These are phyloP conservation scores for Panagrolaimus sp. DNA, from an alignment of 1,140 invertebrate species.

Conservation along the genomic window DNA sequence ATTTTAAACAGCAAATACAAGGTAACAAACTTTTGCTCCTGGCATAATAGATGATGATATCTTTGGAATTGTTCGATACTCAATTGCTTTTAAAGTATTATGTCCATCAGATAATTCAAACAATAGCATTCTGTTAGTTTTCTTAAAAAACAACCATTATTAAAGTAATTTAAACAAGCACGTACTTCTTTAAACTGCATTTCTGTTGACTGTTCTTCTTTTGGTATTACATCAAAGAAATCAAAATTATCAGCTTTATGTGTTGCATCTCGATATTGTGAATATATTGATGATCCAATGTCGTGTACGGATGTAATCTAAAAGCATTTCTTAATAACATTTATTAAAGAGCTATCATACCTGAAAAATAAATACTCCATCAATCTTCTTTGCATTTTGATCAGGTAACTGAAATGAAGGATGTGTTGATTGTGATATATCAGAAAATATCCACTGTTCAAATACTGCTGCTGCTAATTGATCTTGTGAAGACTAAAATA, in stretches of 20 bases:
- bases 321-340: no score
- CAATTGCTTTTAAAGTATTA: background rate
- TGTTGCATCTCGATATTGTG: background rate
- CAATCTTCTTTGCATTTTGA: background rate
- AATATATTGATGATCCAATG: background rate
- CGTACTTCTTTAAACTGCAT: background rate
- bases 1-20: background rate
- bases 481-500: background rate
- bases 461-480: background rate
- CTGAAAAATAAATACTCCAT: background rate
- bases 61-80: background rate
- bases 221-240: background rate
- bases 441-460: background rate
- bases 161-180: background rate
- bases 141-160: background rate
- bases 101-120: background rate
- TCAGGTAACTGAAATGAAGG: background rate
- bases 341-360: no score
- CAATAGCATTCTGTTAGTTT: background rate
- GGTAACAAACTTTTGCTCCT: background rate
- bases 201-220: background rate
- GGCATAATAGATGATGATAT: background rate
- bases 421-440: background rate
- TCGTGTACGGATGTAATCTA: background rate
- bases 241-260: slow-evolving; percentile 8